Base-by-base conservation (phyloP, 1,140 invertebrate species). In the Pseudobourletiella spinata region DNA sequence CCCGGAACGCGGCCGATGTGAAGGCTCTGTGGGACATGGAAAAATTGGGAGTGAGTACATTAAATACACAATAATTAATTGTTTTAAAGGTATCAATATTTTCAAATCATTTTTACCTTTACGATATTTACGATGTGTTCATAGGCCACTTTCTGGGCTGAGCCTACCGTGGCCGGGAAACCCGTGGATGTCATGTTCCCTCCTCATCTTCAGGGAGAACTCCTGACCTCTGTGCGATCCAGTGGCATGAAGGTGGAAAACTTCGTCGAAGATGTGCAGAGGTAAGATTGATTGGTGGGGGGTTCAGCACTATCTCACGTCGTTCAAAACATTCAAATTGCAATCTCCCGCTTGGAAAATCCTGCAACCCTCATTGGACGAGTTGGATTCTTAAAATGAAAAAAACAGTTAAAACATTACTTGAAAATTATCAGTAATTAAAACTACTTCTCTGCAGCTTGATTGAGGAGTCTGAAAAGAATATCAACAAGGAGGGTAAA, bases 91-190 rank as follows among this genome's bases (percentile, higher is more conserved):
- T 16, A 11, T 50, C 46, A 14, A 8, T 11, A 22, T 50, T 26
- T 18, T 58, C 25, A 48, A 48, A 25, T 42, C 18, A 20, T 8
- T 22, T n/a, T 32, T 20, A 4, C n/a, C n/a, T n/a, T n/a, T n/a
- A n/a, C n/a, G n/a, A n/a, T n/a, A n/a, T n/a, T n/a, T n/a, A n/a
- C n/a, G n/a, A n/a, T n/a, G n/a, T n/a, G n/a, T n/a, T n/a, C 26
- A 2, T 30, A 65, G 64, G 46, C 55, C n/a, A 61, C 59, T 2
- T 66, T 62, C 39, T 66, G 64, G 64, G 42, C 46, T 39, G 59
- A 60, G 15, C 59, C 64, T 24, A 52, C 56, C 0, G 39, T 29
- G 2, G 32, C 59, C 32, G 57, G 57, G 8, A 50, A 59, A 55
- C 18, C 44, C 35, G 61, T 51, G 15, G 64, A 66, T 50, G 51